phyloP scores from a whole-genome alignment of 2,113 vertebrate species.

The Neomonachus schauinslandi region DNA sequence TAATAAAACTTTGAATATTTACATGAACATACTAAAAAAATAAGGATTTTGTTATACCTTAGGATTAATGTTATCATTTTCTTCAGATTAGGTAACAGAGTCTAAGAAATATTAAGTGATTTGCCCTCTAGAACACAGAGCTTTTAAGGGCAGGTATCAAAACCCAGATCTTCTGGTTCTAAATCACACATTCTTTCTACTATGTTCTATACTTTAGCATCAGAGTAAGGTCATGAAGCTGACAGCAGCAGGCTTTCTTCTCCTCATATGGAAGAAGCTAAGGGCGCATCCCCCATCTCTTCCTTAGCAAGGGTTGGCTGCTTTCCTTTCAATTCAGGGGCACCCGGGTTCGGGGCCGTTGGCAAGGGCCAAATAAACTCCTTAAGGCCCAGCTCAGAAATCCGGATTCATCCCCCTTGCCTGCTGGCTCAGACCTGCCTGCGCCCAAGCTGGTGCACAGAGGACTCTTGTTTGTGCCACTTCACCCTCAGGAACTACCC shows the following conservation, averaged over 20 bases:
- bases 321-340: conserved; percentile 3
- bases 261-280: neutral
- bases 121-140: neutral
- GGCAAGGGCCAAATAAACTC: neutral
- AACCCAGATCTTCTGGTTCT: conserved; percentile 3
- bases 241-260: neutral
- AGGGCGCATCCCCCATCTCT: neutral
- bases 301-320: conserved; percentile 41
- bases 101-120: neutral
- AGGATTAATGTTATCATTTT: neutral
- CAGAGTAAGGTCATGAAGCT: neutral
- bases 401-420: neutral
- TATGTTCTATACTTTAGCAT: neutral
- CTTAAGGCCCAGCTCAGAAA: neutral
- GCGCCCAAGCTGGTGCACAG: neutral
- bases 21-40: conserved; percentile 27
- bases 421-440: neutral
- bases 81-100: neutral
- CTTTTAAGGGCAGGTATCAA: neutral
- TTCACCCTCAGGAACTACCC: neutral
- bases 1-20: conserved; percentile 37
- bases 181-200: neutral
- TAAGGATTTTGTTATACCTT: neutral
- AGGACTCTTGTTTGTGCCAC: neutral
- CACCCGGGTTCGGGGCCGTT: neutral